Evolutionary conservation across 2,113 vertebrate genomes (phyloP), one percentile per base, ranked within the genome.

Genomic region (Glaucomys volans): DNA sequence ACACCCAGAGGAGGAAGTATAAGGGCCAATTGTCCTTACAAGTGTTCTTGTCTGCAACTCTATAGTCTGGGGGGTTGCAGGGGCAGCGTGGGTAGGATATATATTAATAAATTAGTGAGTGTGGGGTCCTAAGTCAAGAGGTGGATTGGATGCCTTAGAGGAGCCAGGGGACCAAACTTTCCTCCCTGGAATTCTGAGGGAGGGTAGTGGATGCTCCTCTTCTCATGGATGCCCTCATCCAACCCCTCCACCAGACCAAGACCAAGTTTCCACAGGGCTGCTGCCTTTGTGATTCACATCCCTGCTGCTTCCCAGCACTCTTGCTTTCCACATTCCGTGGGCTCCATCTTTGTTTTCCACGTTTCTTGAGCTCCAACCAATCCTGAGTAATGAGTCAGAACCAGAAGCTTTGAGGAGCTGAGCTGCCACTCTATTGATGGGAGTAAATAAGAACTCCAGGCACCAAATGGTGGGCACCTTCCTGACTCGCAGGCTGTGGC

Each of bases 1-100:
- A 96, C 64, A 96, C 84, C 87, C 74, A 91, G 91, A 94, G 88
- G 77, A 95, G 88, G 32, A 42, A 92, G 85, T 74, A 59, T 62
- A 95, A 88, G 84, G 57, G 54, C 82, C 35, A 4, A 76, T 52
- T 87, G 90, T 75, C 81, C 50, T 59, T 59, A 9, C 42, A 26
- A 30, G 30, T 35, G 64, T 84, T 50, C 24, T 37, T 66, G 67
- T 57, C 52, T 85, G 52, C 30, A 66, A 26, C 42, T 75, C 89
- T 66, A 6, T 11, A 57, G 40, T 88, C 67, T 28, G 13, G 22
- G 69, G 66, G 18, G 1, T 40, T 32, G 9, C 5, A 16, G n/a
- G 85, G 50, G 14, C 11, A 20, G 12, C 4, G 35, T 42, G 40
- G 5, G 52, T 30, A 84, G 42, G 42, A 54, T 28, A 10, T 26